phyloP scores from a whole-genome alignment of 2,113 vertebrate species.

The mouse (Mus musculus) region DNA sequence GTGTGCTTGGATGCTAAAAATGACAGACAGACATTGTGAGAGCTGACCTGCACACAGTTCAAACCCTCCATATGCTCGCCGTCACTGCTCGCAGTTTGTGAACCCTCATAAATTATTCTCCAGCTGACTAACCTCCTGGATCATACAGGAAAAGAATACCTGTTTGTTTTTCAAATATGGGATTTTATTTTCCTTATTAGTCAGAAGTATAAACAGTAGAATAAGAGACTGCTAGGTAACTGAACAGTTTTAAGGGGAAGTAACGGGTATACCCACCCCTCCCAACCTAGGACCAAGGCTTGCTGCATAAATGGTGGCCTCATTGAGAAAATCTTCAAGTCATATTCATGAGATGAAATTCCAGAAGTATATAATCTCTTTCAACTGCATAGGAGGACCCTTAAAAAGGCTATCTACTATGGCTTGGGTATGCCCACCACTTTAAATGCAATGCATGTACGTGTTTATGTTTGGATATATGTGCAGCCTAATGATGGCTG shows the following conservation, averaged over 20 bases:
- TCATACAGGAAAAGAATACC: conserved; percentile 58
- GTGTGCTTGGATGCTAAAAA: conserved; percentile 53
- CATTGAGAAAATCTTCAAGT: conserved; percentile 32
- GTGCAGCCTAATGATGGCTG: background rate
- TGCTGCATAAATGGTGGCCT: background rate
- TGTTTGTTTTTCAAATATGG: conserved; percentile 65
- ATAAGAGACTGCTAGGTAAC: conserved; percentile 35
- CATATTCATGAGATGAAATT: background rate
- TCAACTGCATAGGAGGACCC: background rate
- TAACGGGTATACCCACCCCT: background rate
- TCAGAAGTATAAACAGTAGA: conserved; percentile 12
- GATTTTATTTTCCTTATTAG: conserved; percentile 56
- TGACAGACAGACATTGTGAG: conserved; percentile 72
- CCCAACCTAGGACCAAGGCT: conserved; percentile 3
- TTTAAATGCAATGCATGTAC: conserved; percentile 2
- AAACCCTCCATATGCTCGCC: conserved; percentile 68
- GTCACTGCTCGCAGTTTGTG: conserved; percentile 57
- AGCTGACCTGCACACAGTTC: conserved; percentile 75
- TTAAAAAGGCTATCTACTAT: conserved; percentile 35
- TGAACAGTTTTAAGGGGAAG: conserved; percentile 26
- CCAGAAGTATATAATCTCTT: conserved; percentile 31
- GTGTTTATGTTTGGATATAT: background rate
- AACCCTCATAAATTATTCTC: conserved; percentile 64
- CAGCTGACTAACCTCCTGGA: conserved; percentile 48
- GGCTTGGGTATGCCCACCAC: background rate